Percentiles rank a stretch among this genome's conserved stretches.
phyloP scores from a whole-genome alignment of 2,888 invertebrate species.

The Epinotia nisella region DNA sequence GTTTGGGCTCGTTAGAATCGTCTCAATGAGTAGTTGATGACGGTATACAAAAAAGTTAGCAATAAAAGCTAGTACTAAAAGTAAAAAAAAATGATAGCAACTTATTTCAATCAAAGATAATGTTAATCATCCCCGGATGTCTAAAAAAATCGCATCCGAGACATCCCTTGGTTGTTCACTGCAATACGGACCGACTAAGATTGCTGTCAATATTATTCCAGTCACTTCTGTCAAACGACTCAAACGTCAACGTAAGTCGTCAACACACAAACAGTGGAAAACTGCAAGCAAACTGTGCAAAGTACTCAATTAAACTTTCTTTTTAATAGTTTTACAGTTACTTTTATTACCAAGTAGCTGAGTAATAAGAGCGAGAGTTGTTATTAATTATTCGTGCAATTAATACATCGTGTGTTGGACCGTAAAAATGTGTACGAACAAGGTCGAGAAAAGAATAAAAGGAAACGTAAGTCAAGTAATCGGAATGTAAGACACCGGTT shows the following conservation, averaged over 20 bases:
- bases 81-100: no score
- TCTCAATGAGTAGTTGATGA: no score
- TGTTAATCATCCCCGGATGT: no score
- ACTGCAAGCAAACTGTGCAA: background rate
- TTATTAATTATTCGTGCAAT: background rate
- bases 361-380: background rate
- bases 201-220: background rate
- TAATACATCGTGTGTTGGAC: background rate
- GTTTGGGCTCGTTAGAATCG: no score
- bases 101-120: no score
- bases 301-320: slow-evolving; percentile 11
- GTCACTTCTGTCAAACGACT: slow-evolving; percentile 9
- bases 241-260: background rate
- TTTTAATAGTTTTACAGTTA: background rate
- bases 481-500: background rate
- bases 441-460: slow-evolving; percentile 20
- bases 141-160: no score
- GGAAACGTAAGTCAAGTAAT: slow-evolving; percentile 23
- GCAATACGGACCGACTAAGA: background rate
- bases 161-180: background rate
- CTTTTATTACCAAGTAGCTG: background rate
- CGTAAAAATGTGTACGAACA: slow-evolving; percentile 28
- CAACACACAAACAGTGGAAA: no score
- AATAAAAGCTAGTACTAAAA: no score
- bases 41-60: no score